Evolutionary conservation across 2,113 vertebrate species (phyloP), one percentile per base, ranked within the genome.

Genomic region (Lophius piscatorius): DNA sequence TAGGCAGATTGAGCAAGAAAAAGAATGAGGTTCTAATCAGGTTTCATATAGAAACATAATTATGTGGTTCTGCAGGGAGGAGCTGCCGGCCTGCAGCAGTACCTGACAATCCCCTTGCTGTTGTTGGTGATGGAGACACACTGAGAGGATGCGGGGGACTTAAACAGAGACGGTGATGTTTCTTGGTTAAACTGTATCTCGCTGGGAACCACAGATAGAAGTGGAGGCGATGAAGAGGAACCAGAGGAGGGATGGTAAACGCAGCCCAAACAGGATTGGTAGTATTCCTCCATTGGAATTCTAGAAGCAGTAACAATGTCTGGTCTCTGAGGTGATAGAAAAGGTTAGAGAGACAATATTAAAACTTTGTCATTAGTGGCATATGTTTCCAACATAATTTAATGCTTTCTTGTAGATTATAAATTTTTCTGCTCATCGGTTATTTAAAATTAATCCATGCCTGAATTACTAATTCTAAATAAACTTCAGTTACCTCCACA

Each of bases 81-180:
- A 45, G 22, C 8, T 20, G 4, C 22, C 9, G 33, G n/a, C n/a
- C n/a, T 2, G 5, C 1, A 31, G 1, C 14, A 1, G 6, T 74
- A 90, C 88, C 86, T 83, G 74, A 99, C 78, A 56, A 77, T 95
- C 57, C 93, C 92, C 41, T 91, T 92, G 18, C 94, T 95, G 68
- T 94, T 89, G 84, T 98, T 98, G 63, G 81, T 93, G 61, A 99
- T 76, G 61, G 90, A 84, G 41, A 99, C 87, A 13, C 86, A 84
- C 24, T 76, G 57, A 14, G 77, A 87, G 0, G 62, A 67, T 6
- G 36, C 16, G n/a, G 33, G 46, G 11, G 75, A 44, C 1, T 41
- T 3, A 4, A 23, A 55, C 5, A 34, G 38, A 29, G 48, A 42
- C 6, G 81, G 80, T 0, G 63, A 50, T 0, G 55, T 6, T 1